These are phyloP conservation scores for Brachionus sp. DNA, from an alignment of 1,140 invertebrate genomes.

Conservation along the genomic window DNA sequence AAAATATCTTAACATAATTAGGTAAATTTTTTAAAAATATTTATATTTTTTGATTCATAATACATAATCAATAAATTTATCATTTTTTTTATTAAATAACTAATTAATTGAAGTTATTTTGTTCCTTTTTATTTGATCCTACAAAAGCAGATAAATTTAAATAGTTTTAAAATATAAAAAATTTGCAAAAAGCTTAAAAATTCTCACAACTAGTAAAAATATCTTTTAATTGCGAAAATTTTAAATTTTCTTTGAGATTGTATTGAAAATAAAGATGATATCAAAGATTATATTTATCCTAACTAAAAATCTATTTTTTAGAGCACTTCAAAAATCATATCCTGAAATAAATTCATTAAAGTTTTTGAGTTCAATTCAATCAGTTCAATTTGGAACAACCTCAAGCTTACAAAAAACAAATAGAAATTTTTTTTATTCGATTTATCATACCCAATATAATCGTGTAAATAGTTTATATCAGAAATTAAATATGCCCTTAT, in stretches of 20 bases:
- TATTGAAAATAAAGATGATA: background rate
- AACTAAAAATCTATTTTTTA: background rate
- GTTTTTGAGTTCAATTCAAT: constrained; percentile 23
- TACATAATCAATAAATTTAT: background rate
- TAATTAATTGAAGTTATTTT: background rate
- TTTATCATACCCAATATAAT: background rate
- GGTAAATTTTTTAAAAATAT: background rate
- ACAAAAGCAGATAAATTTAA: background rate
- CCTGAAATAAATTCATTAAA: constrained; percentile 40
- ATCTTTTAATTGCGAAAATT: background rate
- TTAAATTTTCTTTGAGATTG: background rate
- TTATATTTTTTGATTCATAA: background rate
- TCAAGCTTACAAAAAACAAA: background rate
- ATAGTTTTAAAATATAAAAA: background rate
- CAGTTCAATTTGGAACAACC: background rate
- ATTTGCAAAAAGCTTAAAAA: too few relatives aligned
- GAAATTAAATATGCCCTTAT: constrained; percentile 13
- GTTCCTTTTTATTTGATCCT: background rate
- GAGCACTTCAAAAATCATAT: constrained; percentile 27
- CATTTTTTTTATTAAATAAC: background rate
- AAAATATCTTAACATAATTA: constrained; percentile 19
- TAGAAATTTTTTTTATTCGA: background rate
- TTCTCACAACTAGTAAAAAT: too few relatives aligned
- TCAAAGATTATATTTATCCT: background rate
- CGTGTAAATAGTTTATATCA: constrained; percentile 30